Evolutionary conservation across 37 sponge, comb jelly and placozoan species (phyloP).

Genomic region (Axinella damicornis): DNA sequence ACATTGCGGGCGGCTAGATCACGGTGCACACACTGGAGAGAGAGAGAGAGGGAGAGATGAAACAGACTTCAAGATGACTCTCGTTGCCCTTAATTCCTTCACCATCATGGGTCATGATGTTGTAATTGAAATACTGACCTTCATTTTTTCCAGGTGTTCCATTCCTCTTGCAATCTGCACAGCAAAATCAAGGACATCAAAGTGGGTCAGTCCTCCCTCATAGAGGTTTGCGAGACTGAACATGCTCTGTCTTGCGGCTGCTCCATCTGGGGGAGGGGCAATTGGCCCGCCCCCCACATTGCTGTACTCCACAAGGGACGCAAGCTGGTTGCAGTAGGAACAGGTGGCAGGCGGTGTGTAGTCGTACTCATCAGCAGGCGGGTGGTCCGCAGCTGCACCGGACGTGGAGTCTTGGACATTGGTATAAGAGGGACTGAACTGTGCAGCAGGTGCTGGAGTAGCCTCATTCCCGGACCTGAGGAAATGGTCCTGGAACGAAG

Average conservation of each 20-base stretch:
- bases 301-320: background rate
- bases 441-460: too few relatives aligned
- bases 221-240: too few relatives aligned
- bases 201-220: conserved; percentile 27
- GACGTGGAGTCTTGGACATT: background rate
- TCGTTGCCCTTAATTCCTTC: too few relatives aligned
- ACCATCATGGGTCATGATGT: too few relatives aligned
- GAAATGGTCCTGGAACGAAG: too few relatives aligned
- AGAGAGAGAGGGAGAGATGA: background rate
- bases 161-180: conserved; percentile 78
- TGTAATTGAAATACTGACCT: conserved; percentile 49
- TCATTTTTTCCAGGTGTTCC: conserved; percentile 80
- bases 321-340: too few relatives aligned
- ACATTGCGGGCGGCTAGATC: conserved; percentile 88
- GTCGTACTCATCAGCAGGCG: background rate
- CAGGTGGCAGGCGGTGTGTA: background rate
- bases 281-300: background rate
- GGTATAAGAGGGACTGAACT: too few relatives aligned
- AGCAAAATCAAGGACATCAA: conserved; percentile 67
- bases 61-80: too few relatives aligned
- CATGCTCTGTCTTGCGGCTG: too few relatives aligned
- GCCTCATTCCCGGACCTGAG: too few relatives aligned
- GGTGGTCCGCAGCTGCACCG: background rate
- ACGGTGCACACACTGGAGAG: conserved; percentile 69
- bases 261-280: background rate